Evolutionary conservation across 2,113 vertebrate genomes (phyloP), one percentile per base, ranked within the genome.

Genomic region (Sturnira hondurensis): DNA sequence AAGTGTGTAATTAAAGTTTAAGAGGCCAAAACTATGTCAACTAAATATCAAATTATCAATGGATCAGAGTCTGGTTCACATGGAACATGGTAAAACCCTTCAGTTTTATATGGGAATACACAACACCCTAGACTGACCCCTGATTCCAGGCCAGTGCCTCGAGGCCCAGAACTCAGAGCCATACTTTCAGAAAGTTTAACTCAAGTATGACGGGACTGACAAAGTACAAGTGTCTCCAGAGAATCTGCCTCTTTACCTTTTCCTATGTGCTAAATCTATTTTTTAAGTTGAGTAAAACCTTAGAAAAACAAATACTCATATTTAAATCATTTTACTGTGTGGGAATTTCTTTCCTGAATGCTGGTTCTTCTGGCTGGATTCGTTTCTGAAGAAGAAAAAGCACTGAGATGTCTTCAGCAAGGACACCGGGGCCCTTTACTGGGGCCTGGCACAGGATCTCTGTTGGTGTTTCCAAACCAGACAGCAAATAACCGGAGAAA

Each of bases 391-490:
- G 13, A 63, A 89, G 85, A 88, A 63, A 56, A 92, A 26, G 19
- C n/a, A 7, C 52, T 22, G 38, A 89, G n/a, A 85, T 67, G 31
- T 61, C 86, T 93, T 93, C 38, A 86, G 15, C 2, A 7, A 36
- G 50, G 36, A 84, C 56, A 24, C 36, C 45, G 65, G 45, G 43
- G 43, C 24, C 90, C 47, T 90, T 54, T 96, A 12, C 73, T 65
- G 91, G 58, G 94, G 14, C 15, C n/a, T 36, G 52, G 78, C 19
- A 70, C 67, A 14, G 82, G 56, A 87, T 97, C 87, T 96, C 86
- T 92, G 91, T 92, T 90, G 88, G 94, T 85, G 68, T 76, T 97
- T 84, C 65, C 81, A 93, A 94, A 56, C 33, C 56, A 97, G 96
- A 12, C 3, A 86, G 93, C 93, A 98, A 88, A 95, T 77, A 91